These are phyloP conservation scores for Nesogale talazaci DNA, from an alignment of 2,113 vertebrate genomes.

Conservation along the genomic window DNA sequence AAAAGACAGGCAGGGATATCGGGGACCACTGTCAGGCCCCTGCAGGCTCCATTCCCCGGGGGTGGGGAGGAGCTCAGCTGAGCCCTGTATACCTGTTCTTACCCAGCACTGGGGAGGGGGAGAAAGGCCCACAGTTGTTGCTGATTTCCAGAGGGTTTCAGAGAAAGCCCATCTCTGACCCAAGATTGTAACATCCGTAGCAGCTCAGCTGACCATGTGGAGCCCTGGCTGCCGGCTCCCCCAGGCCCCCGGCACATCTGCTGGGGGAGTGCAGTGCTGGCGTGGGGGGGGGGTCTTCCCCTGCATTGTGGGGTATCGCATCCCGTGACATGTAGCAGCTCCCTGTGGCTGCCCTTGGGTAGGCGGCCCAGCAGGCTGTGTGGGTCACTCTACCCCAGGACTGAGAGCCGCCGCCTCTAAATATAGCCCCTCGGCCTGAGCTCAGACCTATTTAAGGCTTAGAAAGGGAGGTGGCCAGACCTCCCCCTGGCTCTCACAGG, in stretches of 20 bases:
- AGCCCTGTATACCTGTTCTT: not conserved
- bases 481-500: constrained; percentile 27
- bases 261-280: not conserved
- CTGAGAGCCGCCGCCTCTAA: constrained; percentile 67
- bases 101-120: not conserved
- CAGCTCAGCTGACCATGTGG: not conserved
- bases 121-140: not conserved
- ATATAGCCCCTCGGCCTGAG: constrained; percentile 80
- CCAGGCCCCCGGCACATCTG: not conserved
- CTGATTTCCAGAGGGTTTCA: not conserved
- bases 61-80: not conserved
- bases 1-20: not conserved
- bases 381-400: constrained; percentile 9
- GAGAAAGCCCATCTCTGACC: not conserved
- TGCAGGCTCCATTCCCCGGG: not conserved
- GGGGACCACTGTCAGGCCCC: not conserved
- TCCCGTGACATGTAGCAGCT: too few relatives aligned
- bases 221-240: not conserved
- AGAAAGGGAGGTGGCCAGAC: constrained; percentile 69
- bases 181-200: not conserved
- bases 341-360: not conserved
- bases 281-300: not conserved
- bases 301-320: not conserved
- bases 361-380: not conserved
- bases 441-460: constrained; percentile 85